Percentiles rank a stretch among this genome's conserved stretches.
phyloP scores from a whole-genome alignment of 2,888 invertebrate genomes.

The Chrysomela aeneicollis region DNA sequence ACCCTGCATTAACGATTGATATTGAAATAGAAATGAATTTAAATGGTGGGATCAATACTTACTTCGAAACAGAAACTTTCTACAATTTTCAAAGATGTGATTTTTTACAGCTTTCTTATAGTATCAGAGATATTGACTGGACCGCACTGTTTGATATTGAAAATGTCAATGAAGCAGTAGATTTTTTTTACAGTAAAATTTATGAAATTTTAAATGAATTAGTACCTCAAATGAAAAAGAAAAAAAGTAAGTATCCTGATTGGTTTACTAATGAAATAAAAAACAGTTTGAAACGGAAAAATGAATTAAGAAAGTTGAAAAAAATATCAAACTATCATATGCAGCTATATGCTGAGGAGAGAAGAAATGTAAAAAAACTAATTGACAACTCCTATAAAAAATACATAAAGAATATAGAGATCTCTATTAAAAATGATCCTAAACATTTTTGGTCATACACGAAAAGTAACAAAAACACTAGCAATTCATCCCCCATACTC shows the following conservation, averaged over 20 bases:
- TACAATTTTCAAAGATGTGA: slow-evolving; percentile 6
- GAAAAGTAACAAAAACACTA: not conserved
- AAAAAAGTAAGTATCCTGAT: slow-evolving; percentile 3
- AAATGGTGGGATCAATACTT: not conserved
- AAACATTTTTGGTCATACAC: slow-evolving; percentile 6
- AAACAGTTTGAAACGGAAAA: not conserved
- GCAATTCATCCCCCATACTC: not conserved
- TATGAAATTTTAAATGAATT: slow-evolving; percentile 1
- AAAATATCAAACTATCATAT: not conserved
- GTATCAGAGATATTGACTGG: slow-evolving; percentile 13
- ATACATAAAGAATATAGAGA: slow-evolving; percentile 1
- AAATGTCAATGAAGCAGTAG: not conserved
- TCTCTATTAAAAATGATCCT: slow-evolving; percentile 5
- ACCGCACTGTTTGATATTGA: slow-evolving; percentile 2
- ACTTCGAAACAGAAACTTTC: not conserved
- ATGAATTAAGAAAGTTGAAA: not conserved
- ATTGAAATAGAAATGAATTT: not conserved
- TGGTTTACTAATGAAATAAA: slow-evolving; percentile 5
- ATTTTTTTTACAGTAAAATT: not conserved
- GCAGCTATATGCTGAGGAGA: too few species aligned
- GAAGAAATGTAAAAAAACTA: not conserved
- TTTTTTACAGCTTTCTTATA: slow-evolving; percentile 8
- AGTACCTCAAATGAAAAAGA: slow-evolving; percentile 8
- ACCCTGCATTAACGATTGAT: slow-evolving; percentile 1
- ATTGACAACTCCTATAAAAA: not conserved